phyloP scores from a whole-genome alignment of 2,113 vertebrate genomes.

The Seriola quinqueradiata region DNA sequence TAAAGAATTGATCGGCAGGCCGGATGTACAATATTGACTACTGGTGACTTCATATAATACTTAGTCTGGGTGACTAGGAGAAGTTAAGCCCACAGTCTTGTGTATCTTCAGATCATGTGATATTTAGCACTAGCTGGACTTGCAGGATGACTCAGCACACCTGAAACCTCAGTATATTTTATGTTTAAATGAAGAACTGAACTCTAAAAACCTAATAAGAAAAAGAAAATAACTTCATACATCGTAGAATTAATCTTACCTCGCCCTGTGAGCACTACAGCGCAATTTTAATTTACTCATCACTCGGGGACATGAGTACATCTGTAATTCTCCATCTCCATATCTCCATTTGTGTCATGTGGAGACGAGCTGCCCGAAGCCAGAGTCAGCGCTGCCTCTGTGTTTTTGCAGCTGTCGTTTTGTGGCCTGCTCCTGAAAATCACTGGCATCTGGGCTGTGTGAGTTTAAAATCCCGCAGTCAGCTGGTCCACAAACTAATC shows the following conservation, averaged over 20 bases:
- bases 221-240: neutral
- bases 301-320: conserved; percentile 3
- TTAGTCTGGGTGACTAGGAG: no score
- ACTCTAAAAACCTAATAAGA: neutral
- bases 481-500: neutral
- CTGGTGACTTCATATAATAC: no score
- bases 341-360: neutral
- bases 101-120: neutral
- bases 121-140: neutral
- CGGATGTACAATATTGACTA: neutral
- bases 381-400: neutral
- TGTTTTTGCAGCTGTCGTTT: conserved; percentile 27
- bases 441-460: neutral
- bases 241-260: neutral
- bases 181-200: neutral
- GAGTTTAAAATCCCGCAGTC: conserved; percentile 19
- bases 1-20: no score
- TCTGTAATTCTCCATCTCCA: conserved; percentile 7
- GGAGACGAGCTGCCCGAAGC: neutral
- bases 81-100: neutral
- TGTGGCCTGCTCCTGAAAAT: conserved; percentile 23
- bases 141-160: neutral
- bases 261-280: neutral
- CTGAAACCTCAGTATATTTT: neutral
- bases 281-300: conserved; percentile 1